Evolutionary conservation across 1,140 invertebrate species (phyloP).

Genomic region (Arctopsyche grandis): DNA sequence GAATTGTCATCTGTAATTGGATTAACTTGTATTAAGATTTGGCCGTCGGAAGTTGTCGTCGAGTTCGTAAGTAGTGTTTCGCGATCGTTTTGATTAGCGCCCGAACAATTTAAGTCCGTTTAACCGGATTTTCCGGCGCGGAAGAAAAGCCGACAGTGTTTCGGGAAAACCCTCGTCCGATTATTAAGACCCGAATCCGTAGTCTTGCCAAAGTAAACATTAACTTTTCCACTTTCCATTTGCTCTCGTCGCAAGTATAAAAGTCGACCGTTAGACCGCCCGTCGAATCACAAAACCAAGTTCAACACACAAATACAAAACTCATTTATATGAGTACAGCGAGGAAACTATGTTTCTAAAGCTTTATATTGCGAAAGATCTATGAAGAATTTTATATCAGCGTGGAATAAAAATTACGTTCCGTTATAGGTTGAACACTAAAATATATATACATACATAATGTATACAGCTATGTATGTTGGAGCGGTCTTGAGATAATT

Average conservation of each 20-base stretch:
- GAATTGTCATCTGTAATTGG: too few relatives aligned
- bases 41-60: too few relatives aligned
- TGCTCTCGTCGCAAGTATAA: neutral
- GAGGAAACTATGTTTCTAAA: too few relatives aligned
- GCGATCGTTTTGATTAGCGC: slow-evolving; percentile 21
- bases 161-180: neutral
- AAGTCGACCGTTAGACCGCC: neutral
- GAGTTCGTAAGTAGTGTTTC: neutral
- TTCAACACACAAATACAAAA: neutral
- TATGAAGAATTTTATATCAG: too few relatives aligned
- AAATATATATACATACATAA: too few relatives aligned
- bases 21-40: too few relatives aligned
- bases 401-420: too few relatives aligned
- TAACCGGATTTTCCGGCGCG: neutral
- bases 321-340: too few relatives aligned
- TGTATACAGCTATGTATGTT: too few relatives aligned
- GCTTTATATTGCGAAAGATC: too few relatives aligned
- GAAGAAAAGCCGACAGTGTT: neutral
- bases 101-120: slow-evolving; percentile 22
- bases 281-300: neutral
- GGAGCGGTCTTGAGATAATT: too few relatives aligned
- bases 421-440: too few relatives aligned
- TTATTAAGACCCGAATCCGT: neutral
- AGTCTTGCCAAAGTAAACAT: neutral
- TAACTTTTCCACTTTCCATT: slow-evolving; percentile 14